These are phyloP conservation scores for Phylloscopus trochiloides DNA, from an alignment of 2,113 vertebrate species.

Conservation along the genomic window DNA sequence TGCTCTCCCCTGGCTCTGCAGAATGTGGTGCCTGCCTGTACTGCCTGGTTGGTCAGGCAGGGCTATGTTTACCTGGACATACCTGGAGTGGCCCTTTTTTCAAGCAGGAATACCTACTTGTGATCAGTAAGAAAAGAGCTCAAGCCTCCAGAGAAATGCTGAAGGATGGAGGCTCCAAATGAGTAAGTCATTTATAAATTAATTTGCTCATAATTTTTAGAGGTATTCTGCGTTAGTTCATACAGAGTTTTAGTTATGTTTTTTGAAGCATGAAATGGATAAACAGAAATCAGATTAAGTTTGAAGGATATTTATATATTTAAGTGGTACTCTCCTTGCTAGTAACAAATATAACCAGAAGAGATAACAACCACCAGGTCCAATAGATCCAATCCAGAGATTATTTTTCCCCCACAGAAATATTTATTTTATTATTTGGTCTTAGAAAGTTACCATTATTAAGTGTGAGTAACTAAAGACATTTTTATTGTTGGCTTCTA, in stretches of 20 bases:
- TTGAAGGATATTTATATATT: neutral
- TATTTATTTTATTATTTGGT: neutral
- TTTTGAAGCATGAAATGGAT: neutral
- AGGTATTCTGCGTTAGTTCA: neutral
- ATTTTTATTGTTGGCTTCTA: neutral
- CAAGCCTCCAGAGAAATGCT: neutral
- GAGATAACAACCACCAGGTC: neutral
- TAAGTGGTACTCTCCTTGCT: neutral
- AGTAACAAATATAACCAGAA: neutral
- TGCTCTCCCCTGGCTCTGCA: neutral
- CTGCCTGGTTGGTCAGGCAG: neutral
- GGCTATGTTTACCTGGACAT: neutral
- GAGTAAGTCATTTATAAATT: neutral
- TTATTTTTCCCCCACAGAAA: neutral
- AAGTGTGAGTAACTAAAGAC: neutral
- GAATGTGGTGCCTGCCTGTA: neutral
- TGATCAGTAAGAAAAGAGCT: neutral
- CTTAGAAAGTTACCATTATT: neutral
- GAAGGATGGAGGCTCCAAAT: neutral
- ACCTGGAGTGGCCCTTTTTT: neutral
- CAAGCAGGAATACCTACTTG: neutral
- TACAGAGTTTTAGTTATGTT: neutral
- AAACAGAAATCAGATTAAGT: neutral
- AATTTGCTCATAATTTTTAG: neutral
- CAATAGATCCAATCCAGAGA: neutral